Evolutionary conservation across 2,888 invertebrate genomes (phyloP).

Genomic region (Heliconius hortense): DNA sequence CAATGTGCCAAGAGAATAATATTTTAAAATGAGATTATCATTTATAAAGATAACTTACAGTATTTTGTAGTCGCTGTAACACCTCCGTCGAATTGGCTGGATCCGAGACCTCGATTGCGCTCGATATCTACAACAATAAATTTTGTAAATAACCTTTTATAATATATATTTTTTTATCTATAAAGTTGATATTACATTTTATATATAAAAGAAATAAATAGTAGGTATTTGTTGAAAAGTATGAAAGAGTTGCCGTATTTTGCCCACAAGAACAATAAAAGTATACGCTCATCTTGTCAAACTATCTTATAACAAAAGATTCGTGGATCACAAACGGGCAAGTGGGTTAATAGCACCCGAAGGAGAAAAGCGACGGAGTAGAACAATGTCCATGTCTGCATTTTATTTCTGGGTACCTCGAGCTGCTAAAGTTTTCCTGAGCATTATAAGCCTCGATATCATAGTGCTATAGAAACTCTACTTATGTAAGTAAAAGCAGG

Average conservation of each 20-base stretch:
- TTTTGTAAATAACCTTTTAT: constrained; percentile 36
- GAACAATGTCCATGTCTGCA: constrained; percentile 36
- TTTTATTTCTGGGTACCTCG: constrained; percentile 35
- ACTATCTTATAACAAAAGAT: constrained; percentile 27
- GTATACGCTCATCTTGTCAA: constrained; percentile 19
- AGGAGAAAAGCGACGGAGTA: constrained; percentile 35
- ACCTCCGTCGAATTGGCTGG: constrained; percentile 68
- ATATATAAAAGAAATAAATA: neutral
- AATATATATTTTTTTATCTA: neutral
- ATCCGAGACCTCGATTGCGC: constrained; percentile 68
- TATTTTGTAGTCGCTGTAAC: constrained; percentile 66
- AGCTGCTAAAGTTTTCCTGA: constrained; percentile 25
- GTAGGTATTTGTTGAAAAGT: neutral
- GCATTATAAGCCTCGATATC: constrained; percentile 12
- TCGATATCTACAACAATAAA: constrained; percentile 75
- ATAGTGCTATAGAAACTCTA: neutral
- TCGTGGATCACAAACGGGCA: constrained; percentile 37
- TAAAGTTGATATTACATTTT: neutral
- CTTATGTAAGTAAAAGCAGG: constrained; percentile 8
- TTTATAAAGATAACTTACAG: constrained; percentile 56
- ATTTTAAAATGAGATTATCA: constrained; percentile 16
- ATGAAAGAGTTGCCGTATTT: neutral
- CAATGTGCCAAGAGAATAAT: neutral
- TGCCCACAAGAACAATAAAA: neutral
- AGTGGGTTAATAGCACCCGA: constrained; percentile 67